These are phyloP conservation scores for Pocillopora meandrina DNA, from an alignment of 92 coral and sea anemone species.

Conservation along the genomic window DNA sequence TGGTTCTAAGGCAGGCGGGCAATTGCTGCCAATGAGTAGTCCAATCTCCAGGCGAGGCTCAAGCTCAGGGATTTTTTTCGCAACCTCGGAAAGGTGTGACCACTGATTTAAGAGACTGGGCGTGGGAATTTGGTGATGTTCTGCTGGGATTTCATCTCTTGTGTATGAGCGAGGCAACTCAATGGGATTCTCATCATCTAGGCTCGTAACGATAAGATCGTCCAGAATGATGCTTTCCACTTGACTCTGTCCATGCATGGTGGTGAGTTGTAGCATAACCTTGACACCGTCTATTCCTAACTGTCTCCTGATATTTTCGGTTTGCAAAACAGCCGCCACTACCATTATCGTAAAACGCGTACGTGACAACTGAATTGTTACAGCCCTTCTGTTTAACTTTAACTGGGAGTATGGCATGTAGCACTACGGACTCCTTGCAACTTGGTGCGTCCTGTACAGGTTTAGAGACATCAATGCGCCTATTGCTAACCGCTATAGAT, in stretches of 20 bases:
- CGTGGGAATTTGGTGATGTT: slow-evolving; percentile 36
- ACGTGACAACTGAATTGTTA: slow-evolving; percentile 35
- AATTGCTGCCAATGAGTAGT: slow-evolving; percentile 65
- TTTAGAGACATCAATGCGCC: slow-evolving; percentile 7
- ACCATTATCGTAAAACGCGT: slow-evolving; percentile 76
- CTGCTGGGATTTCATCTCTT: slow-evolving; percentile 41
- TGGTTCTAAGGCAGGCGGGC: slow-evolving; percentile 69
- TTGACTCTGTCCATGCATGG: slow-evolving; percentile 69
- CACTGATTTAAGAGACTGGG: slow-evolving; percentile 47
- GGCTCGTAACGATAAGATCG: slow-evolving; percentile 39
- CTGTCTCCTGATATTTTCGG: slow-evolving; percentile 34
- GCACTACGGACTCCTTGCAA: slow-evolving; percentile 24
- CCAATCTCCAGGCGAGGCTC: slow-evolving; percentile 62
- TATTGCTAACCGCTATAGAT: background rate
- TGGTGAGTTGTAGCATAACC: slow-evolving; percentile 45
- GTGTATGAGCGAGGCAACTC: slow-evolving; percentile 49
- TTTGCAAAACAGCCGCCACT: slow-evolving; percentile 63
- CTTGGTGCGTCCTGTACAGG: slow-evolving; percentile 1
- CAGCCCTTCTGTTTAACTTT: slow-evolving; percentile 12
- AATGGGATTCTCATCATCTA: slow-evolving; percentile 34
- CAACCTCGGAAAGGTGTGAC: slow-evolving; percentile 58
- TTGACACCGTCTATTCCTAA: slow-evolving; percentile 28
- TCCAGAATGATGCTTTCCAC: slow-evolving; percentile 46
- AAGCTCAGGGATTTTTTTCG: slow-evolving; percentile 54
- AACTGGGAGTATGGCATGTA: slow-evolving; percentile 48